Evolutionary conservation across 1,140 invertebrate genomes (phyloP).

Genomic region (Elysia chlorotica): DNA sequence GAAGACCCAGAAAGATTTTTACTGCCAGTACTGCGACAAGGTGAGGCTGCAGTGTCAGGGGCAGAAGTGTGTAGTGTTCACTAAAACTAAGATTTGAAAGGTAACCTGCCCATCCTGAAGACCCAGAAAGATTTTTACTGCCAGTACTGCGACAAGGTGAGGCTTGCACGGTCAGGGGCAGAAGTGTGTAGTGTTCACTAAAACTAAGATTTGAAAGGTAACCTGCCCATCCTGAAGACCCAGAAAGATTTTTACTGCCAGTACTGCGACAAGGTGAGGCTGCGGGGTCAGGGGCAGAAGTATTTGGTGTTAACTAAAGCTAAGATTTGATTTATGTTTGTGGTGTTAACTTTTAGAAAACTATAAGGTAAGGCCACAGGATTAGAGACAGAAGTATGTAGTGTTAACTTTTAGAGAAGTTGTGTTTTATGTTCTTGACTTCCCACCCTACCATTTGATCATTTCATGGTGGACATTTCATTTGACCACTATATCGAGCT

Average conservation of each 20-base stretch:
- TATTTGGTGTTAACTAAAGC: background rate
- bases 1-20: constrained; percentile 79
- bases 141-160: constrained; percentile 43
- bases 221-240: background rate
- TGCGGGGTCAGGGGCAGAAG: background rate
- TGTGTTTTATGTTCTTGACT: too few relatives aligned
- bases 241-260: background rate
- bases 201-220: background rate
- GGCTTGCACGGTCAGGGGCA: constrained; percentile 86
- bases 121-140: constrained; percentile 66
- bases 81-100: background rate
- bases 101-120: constrained; percentile 80
- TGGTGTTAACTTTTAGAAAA: background rate
- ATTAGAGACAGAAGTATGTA: too few relatives aligned
- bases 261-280: background rate
- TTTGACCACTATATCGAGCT: too few relatives aligned
- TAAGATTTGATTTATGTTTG: background rate
- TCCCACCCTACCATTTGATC: too few relatives aligned
- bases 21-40: constrained; percentile 86
- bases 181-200: constrained; percentile 67
- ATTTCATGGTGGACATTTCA: too few relatives aligned
- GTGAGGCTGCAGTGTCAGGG: constrained; percentile 38
- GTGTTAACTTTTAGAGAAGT: too few relatives aligned
- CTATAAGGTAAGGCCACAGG: background rate
- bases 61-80: background rate